A percentile compares a stretch with the other conserved stretches of the same genome.
phyloP scores from a whole-genome alignment of 2,888 invertebrate species.

The Zygogramma bicolorata region DNA sequence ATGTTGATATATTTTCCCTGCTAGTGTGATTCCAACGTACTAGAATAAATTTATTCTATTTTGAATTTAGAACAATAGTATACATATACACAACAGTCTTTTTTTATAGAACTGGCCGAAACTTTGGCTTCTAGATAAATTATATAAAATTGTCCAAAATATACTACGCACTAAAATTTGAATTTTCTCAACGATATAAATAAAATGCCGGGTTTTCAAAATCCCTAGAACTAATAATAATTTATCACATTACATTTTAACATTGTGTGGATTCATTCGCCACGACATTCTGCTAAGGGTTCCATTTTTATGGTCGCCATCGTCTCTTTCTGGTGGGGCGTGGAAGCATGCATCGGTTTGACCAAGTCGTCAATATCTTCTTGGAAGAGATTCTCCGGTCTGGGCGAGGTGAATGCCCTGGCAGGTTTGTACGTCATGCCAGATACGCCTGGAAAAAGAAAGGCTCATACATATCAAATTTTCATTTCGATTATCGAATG shows the following conservation, averaged over 20 bases:
- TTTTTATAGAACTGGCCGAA: conserved; percentile 73
- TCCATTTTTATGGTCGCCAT: conserved; percentile 80
- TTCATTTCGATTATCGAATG: too few species aligned
- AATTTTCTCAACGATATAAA: conserved; percentile 50
- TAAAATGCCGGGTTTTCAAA: conserved; percentile 43
- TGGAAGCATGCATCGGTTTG: conserved; percentile 71
- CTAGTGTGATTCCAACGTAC: conserved; percentile 58
- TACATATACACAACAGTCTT: conserved; percentile 79
- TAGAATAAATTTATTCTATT: conserved; percentile 63
- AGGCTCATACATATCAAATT: too few species aligned
- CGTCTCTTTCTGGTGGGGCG: conserved; percentile 66
- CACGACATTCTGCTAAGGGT: conserved; percentile 75
- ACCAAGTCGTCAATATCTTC: conserved; percentile 75
- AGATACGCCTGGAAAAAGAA: conserved; percentile 67
- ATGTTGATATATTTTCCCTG: conserved; percentile 58
- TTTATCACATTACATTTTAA: conserved; percentile 66
- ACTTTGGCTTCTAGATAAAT: conserved; percentile 68
- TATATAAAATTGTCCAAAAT: conserved; percentile 66
- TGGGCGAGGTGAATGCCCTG: conserved; percentile 72
- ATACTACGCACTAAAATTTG: conserved; percentile 62
- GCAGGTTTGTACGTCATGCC: conserved; percentile 77
- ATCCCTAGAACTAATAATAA: conserved; percentile 60
- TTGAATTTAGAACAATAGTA: conserved; percentile 67
- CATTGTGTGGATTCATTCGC: conserved; percentile 72
- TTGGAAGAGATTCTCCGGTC: conserved; percentile 74